phyloP scores from a whole-genome alignment of 2,113 vertebrate species.

The Dasypus novemcinctus region DNA sequence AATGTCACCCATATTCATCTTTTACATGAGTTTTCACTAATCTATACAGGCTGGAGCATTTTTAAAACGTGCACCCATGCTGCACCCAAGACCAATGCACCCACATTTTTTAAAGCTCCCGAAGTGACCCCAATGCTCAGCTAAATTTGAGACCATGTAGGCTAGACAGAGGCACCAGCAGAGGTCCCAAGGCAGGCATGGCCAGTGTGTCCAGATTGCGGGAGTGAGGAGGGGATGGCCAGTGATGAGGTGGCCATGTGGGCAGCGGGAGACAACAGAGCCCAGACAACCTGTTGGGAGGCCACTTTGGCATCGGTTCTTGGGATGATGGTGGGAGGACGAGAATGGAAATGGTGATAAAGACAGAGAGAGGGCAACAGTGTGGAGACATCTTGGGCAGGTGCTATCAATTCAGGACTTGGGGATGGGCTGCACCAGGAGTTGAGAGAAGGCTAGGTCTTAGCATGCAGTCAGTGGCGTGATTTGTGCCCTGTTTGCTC shows the following conservation, averaged over 20 bases:
- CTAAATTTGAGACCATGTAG: not conserved
- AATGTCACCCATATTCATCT: too few species aligned
- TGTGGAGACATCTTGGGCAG: not conserved
- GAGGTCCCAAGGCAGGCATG: not conserved
- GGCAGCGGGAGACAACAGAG: too few species aligned
- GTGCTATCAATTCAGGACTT: not conserved
- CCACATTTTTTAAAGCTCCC: not conserved
- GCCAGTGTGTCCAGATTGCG: not conserved
- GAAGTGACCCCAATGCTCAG: not conserved
- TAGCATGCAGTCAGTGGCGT: not conserved
- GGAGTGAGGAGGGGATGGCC: not conserved
- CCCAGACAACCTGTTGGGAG: not conserved
- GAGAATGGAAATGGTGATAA: not conserved
- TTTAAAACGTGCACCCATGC: not conserved
- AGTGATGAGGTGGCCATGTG: not conserved
- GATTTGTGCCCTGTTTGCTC: not conserved
- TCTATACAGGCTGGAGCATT: not conserved
- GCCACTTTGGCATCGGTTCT: not conserved
- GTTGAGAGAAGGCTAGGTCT: not conserved
- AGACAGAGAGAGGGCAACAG: not conserved
- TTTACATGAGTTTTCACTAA: too few species aligned
- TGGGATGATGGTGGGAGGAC: not conserved
- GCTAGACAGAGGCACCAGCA: not conserved
- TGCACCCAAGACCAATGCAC: not conserved
- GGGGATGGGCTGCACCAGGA: fast-evolving